Percentiles rank a stretch among this genome's conserved stretches.
Conservation (phyloP, 2,113 vertebrate species). For the Misgurnus anguillicaudatus region DNA sequence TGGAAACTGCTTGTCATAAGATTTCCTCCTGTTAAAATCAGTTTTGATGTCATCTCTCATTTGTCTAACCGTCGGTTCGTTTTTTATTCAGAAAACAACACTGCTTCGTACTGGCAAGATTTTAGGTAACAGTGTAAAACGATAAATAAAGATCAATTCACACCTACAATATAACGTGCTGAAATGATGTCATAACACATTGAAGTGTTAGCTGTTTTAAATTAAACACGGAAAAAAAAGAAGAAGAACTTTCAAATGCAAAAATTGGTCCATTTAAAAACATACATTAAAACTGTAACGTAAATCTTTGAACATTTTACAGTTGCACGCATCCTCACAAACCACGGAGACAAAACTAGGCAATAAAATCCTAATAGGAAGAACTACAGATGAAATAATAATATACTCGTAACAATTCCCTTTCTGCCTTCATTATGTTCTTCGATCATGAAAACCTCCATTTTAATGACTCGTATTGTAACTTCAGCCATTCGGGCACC, state of each 20-base stretch:
- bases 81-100: neutral
- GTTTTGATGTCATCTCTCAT: neutral
- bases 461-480: neutral
- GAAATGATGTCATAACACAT: neutral
- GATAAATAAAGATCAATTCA: neutral
- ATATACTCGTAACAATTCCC: slow-evolving; percentile 2
- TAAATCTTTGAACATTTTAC: neutral
- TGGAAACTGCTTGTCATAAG: slow-evolving; percentile 1
- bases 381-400: too few relatives aligned
- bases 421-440: slow-evolving; percentile 2
- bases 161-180: neutral
- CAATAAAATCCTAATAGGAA: neutral
- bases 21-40: neutral
- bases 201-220: too few relatives aligned
- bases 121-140: neutral
- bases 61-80: neutral
- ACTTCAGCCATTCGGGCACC: neutral
- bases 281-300: neutral
- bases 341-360: neutral
- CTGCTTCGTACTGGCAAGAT: slow-evolving; percentile 14
- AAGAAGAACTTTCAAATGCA: neutral
- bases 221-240: too few relatives aligned
- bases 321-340: neutral
- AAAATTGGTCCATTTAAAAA: neutral
- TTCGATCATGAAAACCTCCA: neutral